Evolutionary conservation across 1,140 invertebrate species (phyloP), one percentile per base, ranked within the genome.

Genomic region (Hesperophylax magnus): DNA sequence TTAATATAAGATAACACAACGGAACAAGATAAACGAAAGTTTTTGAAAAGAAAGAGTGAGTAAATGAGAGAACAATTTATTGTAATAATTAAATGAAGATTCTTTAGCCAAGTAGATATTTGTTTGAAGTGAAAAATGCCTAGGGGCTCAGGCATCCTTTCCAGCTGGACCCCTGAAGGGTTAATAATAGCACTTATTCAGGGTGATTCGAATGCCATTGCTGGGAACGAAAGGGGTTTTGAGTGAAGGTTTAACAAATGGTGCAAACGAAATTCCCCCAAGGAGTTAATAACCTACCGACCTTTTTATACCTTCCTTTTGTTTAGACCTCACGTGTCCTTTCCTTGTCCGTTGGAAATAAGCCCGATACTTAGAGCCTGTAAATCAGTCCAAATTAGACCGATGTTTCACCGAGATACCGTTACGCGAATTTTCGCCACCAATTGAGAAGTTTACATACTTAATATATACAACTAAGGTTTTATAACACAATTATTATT

Each of bases 181-280:
- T 71, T 75, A 75, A 56, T 75, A 56, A 75, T 56, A 27, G n/a
- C 27, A 75, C 71, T 75, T 56, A 56, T 58, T 53, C 71, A 18
- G 71, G 20, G 22, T 58, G 54, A 56, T 75, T 56, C 71, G 31
- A 75, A 31, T 75, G 71, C 52, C 71, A 24, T 75, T 58, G 8
- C 54, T 31, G 52, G 47, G 53, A 31, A n/a, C 9, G n/a, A 71
- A 20, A 71, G 56, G 56, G 71, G 71, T 75, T 75, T 75, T 75
- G 71, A 75, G 54, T 75, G 71, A 75, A 75, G 71, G 53, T 18
- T 75, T 56, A 58, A 75, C 71, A 75, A 75, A 75, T 75, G 71
- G 71, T 75, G 20, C 71, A 75, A 58, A 75, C 52, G 20, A 58
- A 75, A 75, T 58, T 75, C 71, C 53, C 47, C 71, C n/a, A 31